Conservation (phyloP, 1,140 invertebrate genomes). For the Heliconius congener region DNA sequence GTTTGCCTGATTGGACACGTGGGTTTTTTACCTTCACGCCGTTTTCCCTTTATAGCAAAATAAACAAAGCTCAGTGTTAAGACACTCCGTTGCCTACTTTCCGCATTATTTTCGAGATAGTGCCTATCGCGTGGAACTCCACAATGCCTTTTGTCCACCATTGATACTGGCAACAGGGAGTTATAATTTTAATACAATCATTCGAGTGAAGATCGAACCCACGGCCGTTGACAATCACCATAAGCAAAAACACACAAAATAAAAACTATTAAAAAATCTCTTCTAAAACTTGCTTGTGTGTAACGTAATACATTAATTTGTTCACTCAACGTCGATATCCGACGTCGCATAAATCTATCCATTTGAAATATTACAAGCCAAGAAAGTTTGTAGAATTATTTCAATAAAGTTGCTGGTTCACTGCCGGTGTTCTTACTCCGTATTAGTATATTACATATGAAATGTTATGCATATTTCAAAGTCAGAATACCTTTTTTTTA, state of each 20-base stretch:
- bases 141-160: no score
- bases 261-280: neutral
- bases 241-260: neutral
- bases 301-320: slow-evolving; percentile 6
- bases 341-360: slow-evolving; percentile 6
- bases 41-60: no score
- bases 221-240: no score
- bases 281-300: neutral
- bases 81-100: no score
- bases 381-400: slow-evolving; percentile 5
- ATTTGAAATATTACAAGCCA: slow-evolving; percentile 8
- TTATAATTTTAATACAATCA: no score
- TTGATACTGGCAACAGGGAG: no score
- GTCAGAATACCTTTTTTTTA: neutral
- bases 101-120: no score
- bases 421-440: neutral
- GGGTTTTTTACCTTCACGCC: no score
- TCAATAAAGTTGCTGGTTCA: slow-evolving; percentile 3
- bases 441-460: neutral
- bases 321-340: slow-evolving; percentile 6
- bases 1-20: no score
- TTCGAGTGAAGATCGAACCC: no score
- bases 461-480: neutral
- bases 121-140: no score
- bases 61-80: no score